phyloP scores from a whole-genome alignment of 1,140 invertebrate species.

The Choristoneura fumiferana region DNA sequence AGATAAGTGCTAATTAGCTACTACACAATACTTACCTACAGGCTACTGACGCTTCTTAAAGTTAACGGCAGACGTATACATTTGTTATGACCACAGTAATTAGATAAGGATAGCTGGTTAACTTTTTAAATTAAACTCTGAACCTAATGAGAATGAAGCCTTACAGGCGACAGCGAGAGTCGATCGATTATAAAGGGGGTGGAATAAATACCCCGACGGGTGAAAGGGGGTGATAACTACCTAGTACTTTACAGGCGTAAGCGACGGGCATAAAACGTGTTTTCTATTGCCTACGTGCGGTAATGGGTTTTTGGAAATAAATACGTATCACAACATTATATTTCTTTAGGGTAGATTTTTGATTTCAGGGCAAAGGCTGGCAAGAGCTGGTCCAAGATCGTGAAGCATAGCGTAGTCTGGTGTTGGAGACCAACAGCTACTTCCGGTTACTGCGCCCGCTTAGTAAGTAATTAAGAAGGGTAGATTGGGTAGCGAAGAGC shows the following conservation, averaged over 20 bases:
- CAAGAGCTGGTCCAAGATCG: no score
- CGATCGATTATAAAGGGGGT: constrained; percentile 1
- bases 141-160: neutral
- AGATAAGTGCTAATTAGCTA: neutral
- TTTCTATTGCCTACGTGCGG: neutral
- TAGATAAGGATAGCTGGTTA: neutral
- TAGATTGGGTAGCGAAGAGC: no score
- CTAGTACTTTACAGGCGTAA: neutral
- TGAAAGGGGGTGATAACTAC: neutral
- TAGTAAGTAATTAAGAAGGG: no score
- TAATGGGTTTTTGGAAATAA: constrained; percentile 3
- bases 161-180: neutral
- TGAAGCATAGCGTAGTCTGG: no score
- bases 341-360: no score
- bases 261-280: constrained; percentile 11
- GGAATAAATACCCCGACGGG: neutral
- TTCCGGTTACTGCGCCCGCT: no score
- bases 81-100: no score
- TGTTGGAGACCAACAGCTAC: no score
- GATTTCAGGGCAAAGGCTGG: no score
- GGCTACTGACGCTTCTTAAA: neutral
- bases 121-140: constrained; percentile 2
- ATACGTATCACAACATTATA: no score
- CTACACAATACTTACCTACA: neutral
- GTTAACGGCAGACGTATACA: no score